Evolutionary conservation across 2,888 invertebrate species (phyloP), one percentile per base, ranked within the genome.

Genomic region (Dromius quadrimaculatus): DNA sequence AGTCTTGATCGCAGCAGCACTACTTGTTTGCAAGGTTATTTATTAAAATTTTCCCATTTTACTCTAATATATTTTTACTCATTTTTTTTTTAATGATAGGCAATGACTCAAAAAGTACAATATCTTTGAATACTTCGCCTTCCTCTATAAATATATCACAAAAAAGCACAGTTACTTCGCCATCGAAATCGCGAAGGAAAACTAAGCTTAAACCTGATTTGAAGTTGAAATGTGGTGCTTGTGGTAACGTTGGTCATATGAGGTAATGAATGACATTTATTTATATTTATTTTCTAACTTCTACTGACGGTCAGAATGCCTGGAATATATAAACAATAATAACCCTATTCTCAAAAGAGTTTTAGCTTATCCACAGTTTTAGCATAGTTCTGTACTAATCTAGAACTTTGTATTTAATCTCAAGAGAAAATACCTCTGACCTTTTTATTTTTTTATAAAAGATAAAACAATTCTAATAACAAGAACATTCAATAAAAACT

Each of bases 141-240:
- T 81, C 81, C 0, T 76, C 77, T 6, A 73, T 77, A 2, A 75
- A 77, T 0, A 69, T 75, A 9, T 19, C 75, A 1, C 65, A 74
- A 1, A 71, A 73, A 17, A 74, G 72, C 71, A 84, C 88, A 73
- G 88, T 87, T 66, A 79, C 85, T 0, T 87, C 90, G 22, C 89
- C 92, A 0, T 88, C 84, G 5, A 85, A 85, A 76, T 81, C 89
- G 0, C 87, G 92, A 69, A 89, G 94, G 76, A 92, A 93, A 76
- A 90, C 92, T 73, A 95, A 95, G 83, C 84, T 94, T 61, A 95
- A 95, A 79, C 93, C 94, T 5, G 95, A 95, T 82, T 85, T 95
- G 62, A 95, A 95, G 85, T 85, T 98, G 72, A 92, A 97, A 86
- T 98, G 98, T 83, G 97, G 98, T 6, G 98, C 98, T 5, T 99